A percentile compares a stretch with the other conserved stretches of the same genome.
Evolutionary conservation across 2,113 vertebrate genomes (phyloP).

Genomic region (Tragelaphus buxtoni): DNA sequence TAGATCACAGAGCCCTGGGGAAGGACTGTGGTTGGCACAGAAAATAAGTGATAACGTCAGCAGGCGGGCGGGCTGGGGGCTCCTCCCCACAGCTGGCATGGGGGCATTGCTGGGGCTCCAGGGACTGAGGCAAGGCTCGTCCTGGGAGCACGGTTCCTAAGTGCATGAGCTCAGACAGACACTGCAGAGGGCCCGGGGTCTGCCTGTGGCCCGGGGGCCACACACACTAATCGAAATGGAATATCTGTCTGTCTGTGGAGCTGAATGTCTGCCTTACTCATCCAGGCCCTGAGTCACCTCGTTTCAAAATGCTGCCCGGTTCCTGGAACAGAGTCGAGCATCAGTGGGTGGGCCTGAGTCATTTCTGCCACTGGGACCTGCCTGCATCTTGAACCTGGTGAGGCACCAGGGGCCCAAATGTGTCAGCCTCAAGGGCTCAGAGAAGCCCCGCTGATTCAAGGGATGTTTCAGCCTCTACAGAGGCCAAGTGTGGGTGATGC

Average conservation of each 20-base stretch:
- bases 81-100: neutral
- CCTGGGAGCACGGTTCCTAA: neutral
- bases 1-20: conserved; percentile 70
- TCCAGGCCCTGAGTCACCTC: conserved; percentile 26
- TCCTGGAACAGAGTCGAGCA: conserved; percentile 5
- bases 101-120: neutral
- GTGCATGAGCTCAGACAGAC: neutral
- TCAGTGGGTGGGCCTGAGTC: conserved; percentile 24
- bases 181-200: rapidly evolving
- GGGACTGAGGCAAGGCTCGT: neutral
- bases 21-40: conserved; percentile 54
- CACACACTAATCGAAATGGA: rapidly evolving
- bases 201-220: neutral
- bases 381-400: neutral
- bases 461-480: neutral
- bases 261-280: conserved; percentile 17
- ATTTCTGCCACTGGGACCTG: neutral
- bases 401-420: neutral
- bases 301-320: neutral
- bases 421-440: neutral
- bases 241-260: neutral
- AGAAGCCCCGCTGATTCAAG: neutral
- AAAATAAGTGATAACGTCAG: neutral
- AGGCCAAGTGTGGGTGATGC: neutral
- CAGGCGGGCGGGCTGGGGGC: neutral